Evolutionary conservation across 2,797 vertebrate genomes (phyloP), one percentile per base, ranked within the genome.

Genomic region (Salmo trutta): DNA sequence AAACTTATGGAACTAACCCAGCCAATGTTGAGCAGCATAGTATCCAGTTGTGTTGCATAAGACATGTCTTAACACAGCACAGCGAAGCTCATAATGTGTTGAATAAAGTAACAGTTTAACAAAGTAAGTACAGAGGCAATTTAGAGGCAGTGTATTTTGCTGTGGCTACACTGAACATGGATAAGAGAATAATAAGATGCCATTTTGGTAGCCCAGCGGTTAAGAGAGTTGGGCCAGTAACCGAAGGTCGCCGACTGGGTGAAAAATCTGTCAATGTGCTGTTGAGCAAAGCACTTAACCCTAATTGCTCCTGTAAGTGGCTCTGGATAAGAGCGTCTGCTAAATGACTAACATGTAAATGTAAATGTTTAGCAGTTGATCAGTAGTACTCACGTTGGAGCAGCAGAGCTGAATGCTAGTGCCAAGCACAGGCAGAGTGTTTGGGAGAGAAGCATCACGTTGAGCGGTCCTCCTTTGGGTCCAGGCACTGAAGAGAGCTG

Each of bases 371-470:
- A 21, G 5, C 17, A 62, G 59, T 24, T 21, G 59, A 52, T 65
- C n/a, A 33, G 77, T 91, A 94, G 77, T 92, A 94, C 94, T 95
- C 78, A 95, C 94, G 3, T 5, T 19, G 91, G 91, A 6, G 86
- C 87, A 12, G 82, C 86, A 0, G 51, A 27, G 19, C 82, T 72
- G 16, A 88, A 54, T 29, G 79, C 69, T 0, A 94, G 67, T 21
- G 79, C 77, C 3, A 90, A 65, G 79, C 87, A 87, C 81, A 91
- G 81, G 75, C 81, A 80, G 31, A 93, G 84, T 17, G 86, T 71
- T 78, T 64, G 77, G 74, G 75, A 66, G 85, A 93, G 15, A 64
- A 77, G 77, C 71, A 86, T 84, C 94, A 95, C 95, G 83, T n/a
- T 89, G 73, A 77, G 81, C 75, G 10, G 41, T 41, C 41, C 78